Conservation (phyloP, 2,888 invertebrate genomes). For the Cyclophora albipunctata region DNA sequence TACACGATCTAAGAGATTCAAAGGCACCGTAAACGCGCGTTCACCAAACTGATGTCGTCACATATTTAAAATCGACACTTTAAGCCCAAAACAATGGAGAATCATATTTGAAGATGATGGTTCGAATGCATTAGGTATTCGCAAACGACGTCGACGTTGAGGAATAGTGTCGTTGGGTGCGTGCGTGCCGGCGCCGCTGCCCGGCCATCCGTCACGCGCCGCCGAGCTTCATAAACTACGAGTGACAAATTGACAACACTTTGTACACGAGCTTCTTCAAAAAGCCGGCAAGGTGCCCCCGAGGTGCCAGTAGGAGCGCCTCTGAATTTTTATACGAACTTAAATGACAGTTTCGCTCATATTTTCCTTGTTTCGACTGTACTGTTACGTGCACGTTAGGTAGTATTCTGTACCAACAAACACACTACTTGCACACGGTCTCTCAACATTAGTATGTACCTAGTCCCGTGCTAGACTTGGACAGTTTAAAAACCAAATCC, state of each 20-base stretch:
- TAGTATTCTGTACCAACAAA: too few species aligned
- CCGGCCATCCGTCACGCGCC: conserved; percentile 49
- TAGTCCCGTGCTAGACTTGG: too few species aligned
- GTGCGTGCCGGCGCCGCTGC: conserved; percentile 22
- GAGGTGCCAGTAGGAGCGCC: not conserved
- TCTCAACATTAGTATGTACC: too few species aligned
- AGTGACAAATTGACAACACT: conserved; percentile 39
- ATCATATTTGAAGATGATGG: not conserved
- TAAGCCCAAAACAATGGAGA: too few species aligned
- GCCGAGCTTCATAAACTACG: conserved; percentile 44
- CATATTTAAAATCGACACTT: too few species aligned
- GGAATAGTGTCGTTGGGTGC: conserved; percentile 47
- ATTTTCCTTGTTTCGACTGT: too few species aligned
- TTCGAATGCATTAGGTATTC: conserved; percentile 46
- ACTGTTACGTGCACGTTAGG: too few species aligned
- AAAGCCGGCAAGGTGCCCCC: conserved; percentile 8
- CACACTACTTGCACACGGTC: too few species aligned
- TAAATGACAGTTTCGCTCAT: not conserved
- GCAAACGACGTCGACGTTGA: conserved; percentile 44
- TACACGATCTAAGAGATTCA: too few species aligned
- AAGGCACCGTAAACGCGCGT: too few species aligned
- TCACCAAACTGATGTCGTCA: too few species aligned
- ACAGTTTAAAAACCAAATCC: too few species aligned
- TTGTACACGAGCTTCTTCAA: conserved; percentile 18
- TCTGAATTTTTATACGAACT: conserved; percentile 5